Base-by-base conservation (phyloP, 2,113 vertebrate genomes). In the Pelecanoides urinatrix region DNA sequence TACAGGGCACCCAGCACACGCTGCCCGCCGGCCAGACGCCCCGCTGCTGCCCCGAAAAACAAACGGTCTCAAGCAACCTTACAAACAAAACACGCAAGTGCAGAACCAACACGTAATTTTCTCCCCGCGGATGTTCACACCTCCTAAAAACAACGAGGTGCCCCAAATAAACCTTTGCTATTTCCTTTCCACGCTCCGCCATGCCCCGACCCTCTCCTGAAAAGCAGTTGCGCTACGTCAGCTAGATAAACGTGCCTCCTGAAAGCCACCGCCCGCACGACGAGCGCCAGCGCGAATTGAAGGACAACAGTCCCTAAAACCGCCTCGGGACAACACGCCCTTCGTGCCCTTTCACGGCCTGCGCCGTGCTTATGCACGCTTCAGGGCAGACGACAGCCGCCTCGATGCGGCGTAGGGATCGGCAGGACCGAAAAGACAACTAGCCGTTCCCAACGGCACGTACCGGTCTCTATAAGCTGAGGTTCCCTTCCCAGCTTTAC, bases 241-340 rank as follows among this genome's bases (percentile, higher is more conserved):
- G 63, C 32, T 22, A 23, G 25, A n/a, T 14, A 17, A 44, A 78
- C 1, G 4, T 0, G 2, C 17, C 65, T 34, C 36, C 58, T 25
- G 42, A 42, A 63, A 62, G 23, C 5, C 16, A 27, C 36, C 3
- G 2, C 49, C 26, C 3, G 1, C 30, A 8, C 6, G 12, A 27
- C 0, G 0, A 19, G n/a, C 10, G 3, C 20, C 45, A 1, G 13
- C 1, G 29, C 1, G 3, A 34, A 26, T n/a, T 2, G 4, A 49
- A 52, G 38, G 45, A 23, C 70, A 27, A 13, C 23, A 65, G 61
- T 21, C 45, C 68, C 58, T 56, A 16, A 49, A 79, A 42, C 10
- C 8, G 1, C 62, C 25, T 32, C 1, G 2, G 36, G 55, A 36
- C 26, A 30, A 14, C n/a, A 16, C n/a, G 2, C 5, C 0, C 40